Percentiles rank a stretch among this genome's conserved stretches.
Evolutionary conservation across 2,113 vertebrate genomes (phyloP).

Genomic region (Neomonachus schauinslandi): DNA sequence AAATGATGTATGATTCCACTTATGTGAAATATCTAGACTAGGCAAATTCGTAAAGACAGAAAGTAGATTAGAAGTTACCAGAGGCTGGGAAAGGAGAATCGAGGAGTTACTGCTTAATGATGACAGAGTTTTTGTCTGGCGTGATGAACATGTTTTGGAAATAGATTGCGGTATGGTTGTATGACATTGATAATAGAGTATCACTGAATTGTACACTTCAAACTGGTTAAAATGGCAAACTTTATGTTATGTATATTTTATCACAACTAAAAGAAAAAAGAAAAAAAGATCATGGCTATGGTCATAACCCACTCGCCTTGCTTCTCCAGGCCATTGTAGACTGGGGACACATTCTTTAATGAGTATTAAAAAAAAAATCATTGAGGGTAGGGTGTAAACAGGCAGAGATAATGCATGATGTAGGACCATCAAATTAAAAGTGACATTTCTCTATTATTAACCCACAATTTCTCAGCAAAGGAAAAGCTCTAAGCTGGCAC

Average conservation of each 20-base stretch:
- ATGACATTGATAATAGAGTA: not conserved
- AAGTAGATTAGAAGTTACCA: not conserved
- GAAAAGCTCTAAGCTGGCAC: slow-evolving; percentile 38
- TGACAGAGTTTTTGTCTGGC: not conserved
- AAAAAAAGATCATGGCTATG: not conserved
- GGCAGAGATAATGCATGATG: slow-evolving; percentile 6
- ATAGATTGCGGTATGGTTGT: not conserved
- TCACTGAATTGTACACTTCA: not conserved
- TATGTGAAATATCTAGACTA: not conserved
- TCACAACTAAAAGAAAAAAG: not conserved
- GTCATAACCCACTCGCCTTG: not conserved
- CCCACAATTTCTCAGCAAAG: slow-evolving; percentile 49
- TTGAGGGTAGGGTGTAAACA: not conserved
- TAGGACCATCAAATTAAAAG: slow-evolving; percentile 2
- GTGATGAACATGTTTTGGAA: not conserved
- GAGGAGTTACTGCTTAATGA: not conserved
- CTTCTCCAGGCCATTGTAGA: not conserved
- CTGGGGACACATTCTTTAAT: not conserved
- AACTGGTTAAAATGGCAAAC: not conserved
- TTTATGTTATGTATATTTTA: not conserved
- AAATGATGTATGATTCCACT: not conserved
- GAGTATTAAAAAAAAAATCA: not conserved
- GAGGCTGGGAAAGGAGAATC: not conserved
- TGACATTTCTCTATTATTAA: slow-evolving; percentile 58
- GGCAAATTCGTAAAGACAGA: not conserved